Evolutionary conservation across 1,140 invertebrate species (phyloP), one percentile per base, ranked within the genome.

Genomic region (Probaryconus sp.): DNA sequence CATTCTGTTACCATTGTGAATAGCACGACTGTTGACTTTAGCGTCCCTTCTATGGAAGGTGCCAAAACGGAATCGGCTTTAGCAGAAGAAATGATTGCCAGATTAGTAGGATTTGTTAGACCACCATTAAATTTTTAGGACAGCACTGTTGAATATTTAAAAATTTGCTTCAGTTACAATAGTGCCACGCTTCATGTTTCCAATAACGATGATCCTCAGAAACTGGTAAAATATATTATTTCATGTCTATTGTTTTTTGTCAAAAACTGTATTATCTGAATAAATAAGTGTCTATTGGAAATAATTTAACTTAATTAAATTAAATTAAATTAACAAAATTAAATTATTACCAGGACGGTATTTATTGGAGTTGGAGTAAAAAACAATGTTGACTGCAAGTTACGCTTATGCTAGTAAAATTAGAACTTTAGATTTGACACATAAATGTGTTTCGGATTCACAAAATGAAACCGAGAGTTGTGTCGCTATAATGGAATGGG

Each of bases 1-100:
- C 96, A 98, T 81, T 92, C 90, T 16, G 94, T 95, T 1, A 90
- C 90, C 0, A 94, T 97, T 30, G 92, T 97, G 0, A 96, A 96
- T 81, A 92, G 94, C 2, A 96, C 95, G 1, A 92, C 92, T 11
- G 92, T 93, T 1, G 93, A 94, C 78, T 94, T 94, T 81, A 91
- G 90, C 17, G 92, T 92, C 1, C 89, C 89, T 1, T 89, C 91
- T 0, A 90, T 90, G 42, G 89, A 90, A 69, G 83, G 88, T 1
- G 88, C 90, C 1, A 90, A 92, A 63, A 91, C 90, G 16, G 93
- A 92, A 73, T 90, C 92, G 3, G 90, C 90, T 0, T 85, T 91
- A 5, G 91, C 90, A 28, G 93, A 93, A 4, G 89, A 92, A 68
- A 94, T 93, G 89, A 90, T 93, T 20, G 94, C 94, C 0, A 87